Evolutionary conservation across 2,113 vertebrate species (phyloP).

Genomic region (Plecturocebus donacophilus): DNA sequence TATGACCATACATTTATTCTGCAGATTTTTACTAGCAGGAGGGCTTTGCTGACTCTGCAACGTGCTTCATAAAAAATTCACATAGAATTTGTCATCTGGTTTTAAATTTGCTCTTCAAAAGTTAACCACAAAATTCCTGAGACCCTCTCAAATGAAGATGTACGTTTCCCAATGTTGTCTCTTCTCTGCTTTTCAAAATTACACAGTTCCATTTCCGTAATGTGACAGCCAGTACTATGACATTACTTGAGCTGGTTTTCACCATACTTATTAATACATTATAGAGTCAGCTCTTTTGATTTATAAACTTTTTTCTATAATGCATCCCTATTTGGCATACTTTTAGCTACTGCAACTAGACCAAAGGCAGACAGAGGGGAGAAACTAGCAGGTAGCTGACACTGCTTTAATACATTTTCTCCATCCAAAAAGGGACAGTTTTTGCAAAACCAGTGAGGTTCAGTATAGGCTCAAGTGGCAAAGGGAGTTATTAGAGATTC

Average conservation of each 20-base stretch:
- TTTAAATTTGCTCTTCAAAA: conserved; percentile 18
- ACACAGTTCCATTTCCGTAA: background rate
- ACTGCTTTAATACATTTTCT: background rate
- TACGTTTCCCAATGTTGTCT: background rate
- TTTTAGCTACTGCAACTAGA: background rate
- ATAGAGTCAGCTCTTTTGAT: background rate
- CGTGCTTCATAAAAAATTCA: background rate
- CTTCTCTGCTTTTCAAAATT: background rate
- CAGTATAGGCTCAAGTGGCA: background rate
- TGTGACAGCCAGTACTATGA: background rate
- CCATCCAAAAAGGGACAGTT: background rate
- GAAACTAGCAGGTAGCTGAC: background rate
- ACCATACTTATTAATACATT: background rate
- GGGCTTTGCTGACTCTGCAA: background rate
- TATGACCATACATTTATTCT: background rate
- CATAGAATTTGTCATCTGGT: background rate
- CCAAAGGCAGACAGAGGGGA: background rate
- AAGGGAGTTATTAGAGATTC: background rate
- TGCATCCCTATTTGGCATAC: background rate
- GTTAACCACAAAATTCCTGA: background rate
- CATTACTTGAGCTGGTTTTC: background rate
- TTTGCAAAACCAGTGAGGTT: background rate
- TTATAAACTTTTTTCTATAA: conserved; percentile 17
- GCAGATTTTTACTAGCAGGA: background rate
- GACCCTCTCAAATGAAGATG: background rate